Evolutionary conservation across 2,113 vertebrate genomes (phyloP).

Genomic region (Empidonax alnorum): DNA sequence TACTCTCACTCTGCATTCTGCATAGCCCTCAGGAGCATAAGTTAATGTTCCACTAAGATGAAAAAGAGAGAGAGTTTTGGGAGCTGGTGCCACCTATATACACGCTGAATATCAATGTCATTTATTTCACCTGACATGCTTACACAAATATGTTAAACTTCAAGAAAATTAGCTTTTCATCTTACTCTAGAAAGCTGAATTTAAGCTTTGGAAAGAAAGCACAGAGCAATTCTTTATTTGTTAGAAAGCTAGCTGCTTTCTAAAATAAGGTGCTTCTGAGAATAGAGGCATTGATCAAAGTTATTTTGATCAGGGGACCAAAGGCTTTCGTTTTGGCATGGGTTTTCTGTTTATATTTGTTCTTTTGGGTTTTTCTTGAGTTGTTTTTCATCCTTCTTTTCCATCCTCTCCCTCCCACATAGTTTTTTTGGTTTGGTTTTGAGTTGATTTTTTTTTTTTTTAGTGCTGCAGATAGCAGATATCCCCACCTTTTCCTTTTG

Average conservation of each 20-base stretch:
- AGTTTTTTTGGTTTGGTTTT: neutral
- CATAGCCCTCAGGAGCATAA: constrained; percentile 56
- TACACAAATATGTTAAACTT: constrained; percentile 59
- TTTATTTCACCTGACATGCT: constrained; percentile 63
- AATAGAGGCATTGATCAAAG: constrained; percentile 51
- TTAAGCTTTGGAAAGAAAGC: constrained; percentile 61
- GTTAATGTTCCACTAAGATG: constrained; percentile 68
- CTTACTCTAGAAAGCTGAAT: constrained; percentile 65
- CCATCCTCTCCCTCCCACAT: neutral
- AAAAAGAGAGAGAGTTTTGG: constrained; percentile 57
- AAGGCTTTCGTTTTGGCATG: neutral
- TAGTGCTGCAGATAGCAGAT: neutral
- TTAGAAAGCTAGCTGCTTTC: constrained; percentile 61
- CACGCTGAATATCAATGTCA: constrained; percentile 38
- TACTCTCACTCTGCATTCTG: constrained; percentile 37
- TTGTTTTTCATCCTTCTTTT: neutral
- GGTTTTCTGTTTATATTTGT: neutral
- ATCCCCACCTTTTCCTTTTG: neutral
- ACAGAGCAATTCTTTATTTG: constrained; percentile 60
- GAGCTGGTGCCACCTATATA: constrained; percentile 57
- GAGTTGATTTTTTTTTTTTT: neutral
- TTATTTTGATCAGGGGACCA: constrained; percentile 16
- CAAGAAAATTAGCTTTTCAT: constrained; percentile 71
- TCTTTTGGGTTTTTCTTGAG: neutral
- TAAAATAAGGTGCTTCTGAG: constrained; percentile 65